These are phyloP conservation scores for Callocephalon fimbriatum DNA, from an alignment of 2,113 vertebrate genomes.

Conservation along the genomic window DNA sequence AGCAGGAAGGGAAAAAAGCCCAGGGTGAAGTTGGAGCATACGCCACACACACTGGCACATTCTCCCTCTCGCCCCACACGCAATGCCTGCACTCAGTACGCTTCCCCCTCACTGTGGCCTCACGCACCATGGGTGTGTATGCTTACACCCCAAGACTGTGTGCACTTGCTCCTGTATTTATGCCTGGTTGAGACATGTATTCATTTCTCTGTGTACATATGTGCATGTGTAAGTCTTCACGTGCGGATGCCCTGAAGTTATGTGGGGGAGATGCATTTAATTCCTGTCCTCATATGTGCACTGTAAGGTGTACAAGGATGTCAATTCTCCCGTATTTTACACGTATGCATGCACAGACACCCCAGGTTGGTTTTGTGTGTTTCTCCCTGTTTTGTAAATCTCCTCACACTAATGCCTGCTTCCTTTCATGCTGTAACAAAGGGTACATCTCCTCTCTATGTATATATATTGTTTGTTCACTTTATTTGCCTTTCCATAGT, in stretches of 20 bases:
- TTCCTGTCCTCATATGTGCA: background rate
- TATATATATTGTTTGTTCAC: background rate
- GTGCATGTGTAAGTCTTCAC: rapidly evolving
- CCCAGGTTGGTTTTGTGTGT: background rate
- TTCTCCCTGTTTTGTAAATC: background rate
- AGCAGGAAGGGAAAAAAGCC: background rate
- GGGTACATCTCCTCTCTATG: background rate
- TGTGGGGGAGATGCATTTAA: background rate
- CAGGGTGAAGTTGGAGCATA: background rate
- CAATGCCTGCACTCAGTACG: rapidly evolving
- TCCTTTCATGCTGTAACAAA: background rate
- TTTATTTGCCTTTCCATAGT: background rate
- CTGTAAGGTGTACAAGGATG: background rate
- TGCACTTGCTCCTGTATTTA: background rate
- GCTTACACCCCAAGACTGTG: background rate
- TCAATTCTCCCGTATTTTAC: background rate
- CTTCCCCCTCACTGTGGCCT: background rate
- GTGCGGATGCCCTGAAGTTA: background rate
- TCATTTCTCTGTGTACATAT: rapidly evolving
- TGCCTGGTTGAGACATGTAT: rapidly evolving
- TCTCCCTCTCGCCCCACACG: rapidly evolving
- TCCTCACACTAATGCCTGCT: background rate
- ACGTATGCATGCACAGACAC: rapidly evolving
- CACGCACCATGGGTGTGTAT: rapidly evolving
- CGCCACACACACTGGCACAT: background rate